A percentile compares a stretch with the other conserved stretches of the same genome.
phyloP scores from a whole-genome alignment of 1,140 invertebrate genomes.

The Cepaea nemoralis region DNA sequence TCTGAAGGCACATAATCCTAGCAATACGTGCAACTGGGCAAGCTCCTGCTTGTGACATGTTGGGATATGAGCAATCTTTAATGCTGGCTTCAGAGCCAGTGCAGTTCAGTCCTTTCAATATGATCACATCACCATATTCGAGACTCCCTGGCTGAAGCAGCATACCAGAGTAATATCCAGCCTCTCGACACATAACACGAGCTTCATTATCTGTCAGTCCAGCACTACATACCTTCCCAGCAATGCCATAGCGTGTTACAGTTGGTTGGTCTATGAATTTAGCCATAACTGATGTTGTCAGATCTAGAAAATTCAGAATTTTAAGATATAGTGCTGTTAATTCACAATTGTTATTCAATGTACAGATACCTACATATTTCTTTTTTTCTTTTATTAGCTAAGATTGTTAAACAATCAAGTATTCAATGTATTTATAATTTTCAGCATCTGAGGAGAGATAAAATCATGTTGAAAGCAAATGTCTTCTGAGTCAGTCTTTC shows the following conservation, averaged over 20 bases:
- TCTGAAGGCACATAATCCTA: slow-evolving; percentile 30
- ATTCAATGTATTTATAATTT: too few relatives aligned
- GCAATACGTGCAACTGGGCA: background rate
- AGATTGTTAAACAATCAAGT: too few relatives aligned
- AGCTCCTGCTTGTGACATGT: background rate
- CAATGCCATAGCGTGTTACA: slow-evolving; percentile 76
- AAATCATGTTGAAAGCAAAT: too few relatives aligned
- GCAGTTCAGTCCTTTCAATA: slow-evolving; percentile 46
- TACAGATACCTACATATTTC: too few relatives aligned
- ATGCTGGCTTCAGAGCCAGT: slow-evolving; percentile 51
- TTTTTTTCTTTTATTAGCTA: too few relatives aligned
- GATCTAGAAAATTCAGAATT: slow-evolving; percentile 18
- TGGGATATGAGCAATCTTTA: slow-evolving; percentile 16
- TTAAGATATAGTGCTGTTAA: background rate
- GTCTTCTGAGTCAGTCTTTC: too few relatives aligned
- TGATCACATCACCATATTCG: background rate
- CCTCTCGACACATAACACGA: slow-evolving; percentile 41
- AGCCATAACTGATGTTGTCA: background rate
- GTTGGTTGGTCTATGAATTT: slow-evolving; percentile 53
- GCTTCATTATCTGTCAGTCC: slow-evolving; percentile 43
- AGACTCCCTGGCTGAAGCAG: background rate
- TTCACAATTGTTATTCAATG: too few relatives aligned
- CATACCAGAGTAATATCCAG: slow-evolving; percentile 75
- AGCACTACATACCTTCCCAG: slow-evolving; percentile 43
- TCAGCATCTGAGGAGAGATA: too few relatives aligned